Evolutionary conservation across 1,140 invertebrate species (phyloP).

Genomic region (Danaus melanippus): DNA sequence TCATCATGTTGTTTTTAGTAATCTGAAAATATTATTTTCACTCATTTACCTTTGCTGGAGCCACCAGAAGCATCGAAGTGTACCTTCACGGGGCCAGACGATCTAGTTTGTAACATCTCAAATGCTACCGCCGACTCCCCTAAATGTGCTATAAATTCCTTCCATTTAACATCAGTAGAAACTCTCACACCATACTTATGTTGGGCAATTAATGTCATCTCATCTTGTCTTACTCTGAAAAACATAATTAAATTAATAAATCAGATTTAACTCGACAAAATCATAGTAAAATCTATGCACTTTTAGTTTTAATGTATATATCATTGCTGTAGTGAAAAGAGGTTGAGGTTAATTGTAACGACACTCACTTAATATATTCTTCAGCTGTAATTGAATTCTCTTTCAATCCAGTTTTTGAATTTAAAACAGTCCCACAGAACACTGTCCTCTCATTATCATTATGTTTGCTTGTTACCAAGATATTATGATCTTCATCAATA

Average conservation of each 20-base stretch:
- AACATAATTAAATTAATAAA: slow-evolving; percentile 3
- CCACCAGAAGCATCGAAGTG: slow-evolving; percentile 46
- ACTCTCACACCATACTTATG: slow-evolving; percentile 75
- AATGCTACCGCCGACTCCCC: slow-evolving; percentile 76
- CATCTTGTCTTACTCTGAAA: slow-evolving; percentile 71
- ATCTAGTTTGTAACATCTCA: slow-evolving; percentile 78
- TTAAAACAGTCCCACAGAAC: slow-evolving; percentile 70
- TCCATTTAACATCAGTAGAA: slow-evolving; percentile 54
- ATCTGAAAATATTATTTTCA: background rate
- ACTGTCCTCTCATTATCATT: slow-evolving; percentile 27
- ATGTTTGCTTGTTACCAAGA: slow-evolving; percentile 59
- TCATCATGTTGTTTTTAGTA: background rate
- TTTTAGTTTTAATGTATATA: no score
- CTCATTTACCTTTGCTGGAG: slow-evolving; percentile 51
- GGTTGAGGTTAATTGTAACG: background rate
- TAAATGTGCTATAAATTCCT: slow-evolving; percentile 66
- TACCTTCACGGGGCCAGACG: slow-evolving; percentile 68
- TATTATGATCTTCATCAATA: slow-evolving; percentile 26
- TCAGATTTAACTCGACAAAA: no score
- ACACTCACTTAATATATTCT: slow-evolving; percentile 55
- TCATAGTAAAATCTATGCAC: no score
- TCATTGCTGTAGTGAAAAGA: no score
- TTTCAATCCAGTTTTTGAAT: slow-evolving; percentile 59
- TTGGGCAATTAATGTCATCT: slow-evolving; percentile 74
- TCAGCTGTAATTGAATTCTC: slow-evolving; percentile 54